Evolutionary conservation across 2,113 vertebrate species (phyloP).

Genomic region (Cercocebus atys): DNA sequence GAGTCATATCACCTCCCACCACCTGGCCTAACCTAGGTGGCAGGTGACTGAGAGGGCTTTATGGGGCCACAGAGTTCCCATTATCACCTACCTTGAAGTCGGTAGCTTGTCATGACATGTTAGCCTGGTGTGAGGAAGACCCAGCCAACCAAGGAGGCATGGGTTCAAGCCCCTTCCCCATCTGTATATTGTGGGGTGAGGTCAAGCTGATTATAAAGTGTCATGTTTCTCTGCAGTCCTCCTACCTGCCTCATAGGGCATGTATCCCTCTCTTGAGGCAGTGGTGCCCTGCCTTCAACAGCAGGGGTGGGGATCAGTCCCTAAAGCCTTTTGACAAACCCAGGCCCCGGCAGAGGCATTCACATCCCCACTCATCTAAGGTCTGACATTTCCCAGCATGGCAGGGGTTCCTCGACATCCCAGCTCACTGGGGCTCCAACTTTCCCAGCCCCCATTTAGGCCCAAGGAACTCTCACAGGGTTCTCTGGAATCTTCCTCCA

Average conservation of each 20-base stretch:
- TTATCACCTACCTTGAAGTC: background rate
- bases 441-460: background rate
- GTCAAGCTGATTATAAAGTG: background rate
- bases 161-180: background rate
- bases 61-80: background rate
- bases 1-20: conserved; percentile 66
- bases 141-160: background rate
- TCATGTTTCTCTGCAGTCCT: background rate
- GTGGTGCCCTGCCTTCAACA: background rate
- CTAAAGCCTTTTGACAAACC: background rate
- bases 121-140: background rate
- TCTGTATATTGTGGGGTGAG: background rate
- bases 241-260: background rate
- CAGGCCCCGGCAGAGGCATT: background rate
- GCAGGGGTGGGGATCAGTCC: background rate
- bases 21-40: conserved; percentile 46
- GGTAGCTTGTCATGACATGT: background rate
- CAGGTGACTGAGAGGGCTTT: conserved; percentile 38
- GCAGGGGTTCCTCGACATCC: background rate
- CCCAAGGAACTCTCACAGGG: background rate
- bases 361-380: background rate
- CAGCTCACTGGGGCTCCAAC: background rate
- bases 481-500: background rate
- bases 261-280: background rate
- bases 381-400: background rate